A percentile compares a stretch with the other conserved stretches of the same genome.
phyloP scores from a whole-genome alignment of 2,797 vertebrate species.

The Otolemur crassicaudatus region DNA sequence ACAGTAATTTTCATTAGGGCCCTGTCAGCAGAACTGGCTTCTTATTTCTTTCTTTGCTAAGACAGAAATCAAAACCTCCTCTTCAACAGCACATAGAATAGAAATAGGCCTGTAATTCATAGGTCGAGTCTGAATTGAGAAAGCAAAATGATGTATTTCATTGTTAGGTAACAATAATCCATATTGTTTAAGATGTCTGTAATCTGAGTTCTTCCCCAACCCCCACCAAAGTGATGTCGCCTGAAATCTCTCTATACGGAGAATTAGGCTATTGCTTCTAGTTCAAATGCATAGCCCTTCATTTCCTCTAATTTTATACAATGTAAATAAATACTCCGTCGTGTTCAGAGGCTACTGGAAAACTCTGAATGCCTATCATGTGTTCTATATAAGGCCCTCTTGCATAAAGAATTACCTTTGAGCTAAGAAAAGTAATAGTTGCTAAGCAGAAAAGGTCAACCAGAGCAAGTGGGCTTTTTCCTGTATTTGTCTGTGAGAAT shows the following conservation, averaged over 20 bases:
- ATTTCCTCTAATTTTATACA: conserved; percentile 90
- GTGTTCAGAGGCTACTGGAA: conserved; percentile 88
- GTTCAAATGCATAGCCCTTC: conserved; percentile 87
- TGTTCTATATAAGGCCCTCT: conserved; percentile 89
- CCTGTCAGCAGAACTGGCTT: neutral
- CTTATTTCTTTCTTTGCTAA: conserved; percentile 32
- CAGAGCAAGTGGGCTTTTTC: conserved; percentile 90
- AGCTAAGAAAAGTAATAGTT: conserved; percentile 88
- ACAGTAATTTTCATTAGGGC: conserved; percentile 57
- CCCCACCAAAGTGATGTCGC: conserved; percentile 80
- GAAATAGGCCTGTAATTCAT: conserved; percentile 63
- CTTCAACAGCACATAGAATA: neutral
- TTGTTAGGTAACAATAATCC: conserved; percentile 81
- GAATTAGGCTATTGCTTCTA: conserved; percentile 82
- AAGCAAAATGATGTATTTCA: conserved; percentile 78
- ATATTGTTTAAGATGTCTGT: conserved; percentile 83
- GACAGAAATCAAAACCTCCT: conserved; percentile 51
- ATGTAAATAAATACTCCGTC: conserved; percentile 89
- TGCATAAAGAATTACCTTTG: conserved; percentile 87
- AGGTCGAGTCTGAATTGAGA: conserved; percentile 72
- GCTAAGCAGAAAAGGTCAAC: conserved; percentile 87
- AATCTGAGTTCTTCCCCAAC: conserved; percentile 65
- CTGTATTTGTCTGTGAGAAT: conserved; percentile 88
- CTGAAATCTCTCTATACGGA: conserved; percentile 85
- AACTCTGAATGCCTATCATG: conserved; percentile 86